phyloP scores from a whole-genome alignment of 2,888 invertebrate species.

The Macaria notata region DNA sequence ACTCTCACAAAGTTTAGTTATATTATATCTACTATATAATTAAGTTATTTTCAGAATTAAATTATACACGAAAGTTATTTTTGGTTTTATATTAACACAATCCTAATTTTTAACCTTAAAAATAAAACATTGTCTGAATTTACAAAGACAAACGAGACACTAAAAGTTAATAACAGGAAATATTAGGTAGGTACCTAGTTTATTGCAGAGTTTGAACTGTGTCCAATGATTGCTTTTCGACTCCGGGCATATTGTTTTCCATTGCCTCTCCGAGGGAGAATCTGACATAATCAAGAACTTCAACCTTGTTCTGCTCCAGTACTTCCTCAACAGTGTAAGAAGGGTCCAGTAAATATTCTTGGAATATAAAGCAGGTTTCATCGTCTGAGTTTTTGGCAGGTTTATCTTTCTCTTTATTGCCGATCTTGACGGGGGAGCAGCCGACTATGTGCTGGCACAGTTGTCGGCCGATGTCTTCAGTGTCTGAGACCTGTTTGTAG shows the following conservation, averaged over 20 bases:
- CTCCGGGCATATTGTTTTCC: conserved; percentile 65
- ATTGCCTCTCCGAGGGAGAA: conserved; percentile 92
- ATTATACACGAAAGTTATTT: conserved; percentile 27
- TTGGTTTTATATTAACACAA: conserved; percentile 20
- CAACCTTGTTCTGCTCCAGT: conserved; percentile 83
- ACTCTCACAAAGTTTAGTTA: conserved; percentile 50
- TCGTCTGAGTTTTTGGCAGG: conserved; percentile 86
- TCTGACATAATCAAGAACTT: conserved; percentile 91
- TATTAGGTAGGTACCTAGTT: conserved; percentile 25
- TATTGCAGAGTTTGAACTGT: conserved; percentile 85
- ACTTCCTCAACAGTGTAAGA: conserved; percentile 88
- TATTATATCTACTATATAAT: conserved; percentile 4
- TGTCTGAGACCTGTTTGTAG: conserved; percentile 75
- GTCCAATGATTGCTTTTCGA: conserved; percentile 79
- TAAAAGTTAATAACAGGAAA: neutral
- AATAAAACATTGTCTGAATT: conserved; percentile 34
- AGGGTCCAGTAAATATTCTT: conserved; percentile 93
- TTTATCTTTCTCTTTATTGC: conserved; percentile 83
- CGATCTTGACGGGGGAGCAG: conserved; percentile 90
- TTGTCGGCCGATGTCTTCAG: conserved; percentile 84
- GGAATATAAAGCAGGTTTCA: conserved; percentile 91
- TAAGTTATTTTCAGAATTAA: conserved; percentile 19
- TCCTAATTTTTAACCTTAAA: conserved; percentile 33
- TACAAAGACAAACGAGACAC: no score
- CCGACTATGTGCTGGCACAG: conserved; percentile 97